phyloP scores from a whole-genome alignment of 2,888 invertebrate genomes.

The Thereva nobilitata region DNA sequence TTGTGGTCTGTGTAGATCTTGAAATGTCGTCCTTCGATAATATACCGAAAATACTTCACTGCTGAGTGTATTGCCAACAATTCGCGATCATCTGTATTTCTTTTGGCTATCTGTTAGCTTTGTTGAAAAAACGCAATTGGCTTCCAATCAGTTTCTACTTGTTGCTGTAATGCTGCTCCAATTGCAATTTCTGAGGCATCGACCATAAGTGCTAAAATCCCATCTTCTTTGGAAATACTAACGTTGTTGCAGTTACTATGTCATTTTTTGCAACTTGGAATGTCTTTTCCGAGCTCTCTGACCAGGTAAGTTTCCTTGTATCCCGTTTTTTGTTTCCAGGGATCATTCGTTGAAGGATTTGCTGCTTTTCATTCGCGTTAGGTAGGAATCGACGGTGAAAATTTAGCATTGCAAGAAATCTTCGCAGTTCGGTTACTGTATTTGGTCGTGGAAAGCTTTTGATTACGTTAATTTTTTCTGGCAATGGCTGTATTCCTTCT shows the following conservation, averaged over 20 bases:
- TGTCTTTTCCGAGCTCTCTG: too few species aligned
- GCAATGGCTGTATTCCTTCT: slow-evolving; percentile 20
- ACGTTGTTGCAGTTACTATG: too few species aligned
- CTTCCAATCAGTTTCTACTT: slow-evolving; percentile 16
- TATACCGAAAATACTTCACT: slow-evolving; percentile 11
- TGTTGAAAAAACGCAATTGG: too few species aligned
- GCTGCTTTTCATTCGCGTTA: neutral
- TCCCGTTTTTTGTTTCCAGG: neutral
- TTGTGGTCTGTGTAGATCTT: slow-evolving; percentile 10
- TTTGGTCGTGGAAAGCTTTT: neutral
- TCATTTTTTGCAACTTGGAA: too few species aligned
- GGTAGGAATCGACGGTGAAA: neutral
- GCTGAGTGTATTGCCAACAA: too few species aligned
- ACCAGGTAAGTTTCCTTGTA: too few species aligned
- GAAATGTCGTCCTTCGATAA: slow-evolving; percentile 17
- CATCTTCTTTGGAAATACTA: too few species aligned
- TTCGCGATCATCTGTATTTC: too few species aligned
- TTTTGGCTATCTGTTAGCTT: too few species aligned
- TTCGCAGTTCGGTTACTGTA: neutral
- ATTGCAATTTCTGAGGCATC: too few species aligned
- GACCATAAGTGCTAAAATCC: too few species aligned
- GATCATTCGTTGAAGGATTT: neutral
- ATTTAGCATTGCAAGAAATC: neutral
- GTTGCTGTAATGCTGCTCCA: neutral
- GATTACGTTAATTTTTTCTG: neutral